A percentile compares a stretch with the other conserved stretches of the same genome.
These are phyloP conservation scores for Chrysocyon brachyurus DNA, from an alignment of 2,797 vertebrate species.

Conservation along the genomic window DNA sequence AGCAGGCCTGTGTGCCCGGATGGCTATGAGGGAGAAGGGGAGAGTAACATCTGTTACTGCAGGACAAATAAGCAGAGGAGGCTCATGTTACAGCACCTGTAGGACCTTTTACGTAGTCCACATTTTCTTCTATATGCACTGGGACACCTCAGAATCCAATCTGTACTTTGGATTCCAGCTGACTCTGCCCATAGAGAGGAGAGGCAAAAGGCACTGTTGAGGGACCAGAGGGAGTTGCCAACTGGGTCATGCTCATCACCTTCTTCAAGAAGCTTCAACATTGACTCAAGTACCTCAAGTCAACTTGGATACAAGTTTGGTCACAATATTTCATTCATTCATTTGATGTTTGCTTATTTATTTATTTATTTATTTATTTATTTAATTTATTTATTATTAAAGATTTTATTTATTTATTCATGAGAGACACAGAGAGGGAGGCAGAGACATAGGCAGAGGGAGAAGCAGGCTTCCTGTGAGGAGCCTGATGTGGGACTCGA, in stretches of 20 bases:
- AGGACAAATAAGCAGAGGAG: background rate
- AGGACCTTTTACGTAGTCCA: too few relatives aligned
- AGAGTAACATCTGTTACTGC: too few relatives aligned
- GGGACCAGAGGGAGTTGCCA: background rate
- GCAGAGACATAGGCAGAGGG: too few relatives aligned
- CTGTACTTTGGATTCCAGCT: background rate
- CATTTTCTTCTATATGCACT: background rate
- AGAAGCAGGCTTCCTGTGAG: too few relatives aligned
- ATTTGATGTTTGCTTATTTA: background rate
- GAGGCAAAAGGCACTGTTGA: background rate
- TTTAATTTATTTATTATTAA: too few relatives aligned
- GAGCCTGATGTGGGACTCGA: too few relatives aligned
- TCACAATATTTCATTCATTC: background rate
- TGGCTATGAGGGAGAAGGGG: background rate
- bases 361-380: too few relatives aligned
- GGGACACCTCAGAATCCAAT: background rate
- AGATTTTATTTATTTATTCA: too few relatives aligned
- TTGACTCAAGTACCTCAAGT: background rate
- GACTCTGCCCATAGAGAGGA: background rate
- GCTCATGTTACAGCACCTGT: fast-evolving
- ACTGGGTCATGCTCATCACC: background rate
- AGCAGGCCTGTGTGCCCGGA: background rate
- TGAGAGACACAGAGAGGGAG: too few relatives aligned
- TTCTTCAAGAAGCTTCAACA: background rate
- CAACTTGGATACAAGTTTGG: background rate